Evolutionary conservation across 2,888 invertebrate species (phyloP).

Genomic region (Epinotia ramella): DNA sequence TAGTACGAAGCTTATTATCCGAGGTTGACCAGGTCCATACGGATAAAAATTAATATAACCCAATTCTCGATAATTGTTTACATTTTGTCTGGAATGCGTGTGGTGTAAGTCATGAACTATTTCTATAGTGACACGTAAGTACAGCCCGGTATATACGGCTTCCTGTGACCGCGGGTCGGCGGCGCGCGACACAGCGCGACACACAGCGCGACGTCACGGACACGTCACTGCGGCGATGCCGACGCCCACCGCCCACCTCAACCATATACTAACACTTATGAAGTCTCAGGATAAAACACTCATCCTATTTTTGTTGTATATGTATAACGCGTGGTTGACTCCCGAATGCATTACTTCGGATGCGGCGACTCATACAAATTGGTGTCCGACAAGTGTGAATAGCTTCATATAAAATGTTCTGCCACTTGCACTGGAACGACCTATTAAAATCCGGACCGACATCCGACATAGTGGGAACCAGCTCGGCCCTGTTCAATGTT

Average conservation of each 20-base stretch:
- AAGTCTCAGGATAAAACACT: constrained; percentile 62
- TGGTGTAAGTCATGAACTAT: constrained; percentile 78
- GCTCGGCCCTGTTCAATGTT: too few relatives aligned
- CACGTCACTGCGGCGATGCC: constrained; percentile 53
- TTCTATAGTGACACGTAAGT: constrained; percentile 69
- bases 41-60: constrained; percentile 15
- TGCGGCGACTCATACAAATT: too few relatives aligned
- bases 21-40: too few relatives aligned
- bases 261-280: constrained; percentile 61
- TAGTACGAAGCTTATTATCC: too few relatives aligned
- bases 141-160: constrained; percentile 59
- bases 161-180: constrained; percentile 68
- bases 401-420: too few relatives aligned
- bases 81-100: constrained; percentile 65
- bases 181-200: constrained; percentile 48
- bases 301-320: constrained; percentile 6
- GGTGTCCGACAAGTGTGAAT: too few relatives aligned
- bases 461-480: too few relatives aligned
- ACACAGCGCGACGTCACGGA: constrained; percentile 47
- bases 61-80: constrained; percentile 62
- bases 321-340: constrained; percentile 31
- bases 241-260: constrained; percentile 54
- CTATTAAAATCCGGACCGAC: too few relatives aligned
- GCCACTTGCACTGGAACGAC: too few relatives aligned
- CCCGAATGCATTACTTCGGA: too few relatives aligned